A percentile compares a stretch with the other conserved stretches of the same genome.
These are phyloP conservation scores for Lycophotia porphyrea DNA, from an alignment of 2,888 invertebrate genomes.

Conservation along the genomic window DNA sequence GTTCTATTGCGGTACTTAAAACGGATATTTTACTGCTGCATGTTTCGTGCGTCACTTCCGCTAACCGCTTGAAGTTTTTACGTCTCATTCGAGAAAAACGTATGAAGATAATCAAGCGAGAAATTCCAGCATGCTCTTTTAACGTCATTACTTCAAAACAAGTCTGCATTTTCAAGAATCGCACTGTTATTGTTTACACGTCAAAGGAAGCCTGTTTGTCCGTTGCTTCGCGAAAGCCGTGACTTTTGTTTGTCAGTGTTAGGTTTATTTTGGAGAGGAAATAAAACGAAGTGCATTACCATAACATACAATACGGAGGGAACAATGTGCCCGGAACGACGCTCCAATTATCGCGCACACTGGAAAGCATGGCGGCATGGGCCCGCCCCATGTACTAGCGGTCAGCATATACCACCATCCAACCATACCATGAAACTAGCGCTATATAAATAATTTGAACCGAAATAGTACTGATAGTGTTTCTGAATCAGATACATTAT, in stretches of 20 bases:
- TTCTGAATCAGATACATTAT: background rate
- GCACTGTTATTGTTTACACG: constrained; percentile 57
- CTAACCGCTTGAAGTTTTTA: constrained; percentile 37
- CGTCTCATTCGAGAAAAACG: constrained; percentile 42
- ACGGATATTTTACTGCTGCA: constrained; percentile 58
- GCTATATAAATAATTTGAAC: constrained; percentile 53
- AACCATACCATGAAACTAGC: constrained; percentile 40
- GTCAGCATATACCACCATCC: constrained; percentile 41
- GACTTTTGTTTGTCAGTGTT: constrained; percentile 53
- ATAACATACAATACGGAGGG: constrained; percentile 70
- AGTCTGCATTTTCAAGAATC: constrained; percentile 53
- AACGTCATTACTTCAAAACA: constrained; percentile 38
- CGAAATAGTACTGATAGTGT: constrained; percentile 37
- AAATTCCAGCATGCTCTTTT: constrained; percentile 42
- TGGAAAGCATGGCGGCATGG: constrained; percentile 21
- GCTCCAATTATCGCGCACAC: constrained; percentile 74
- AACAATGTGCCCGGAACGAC: constrained; percentile 79
- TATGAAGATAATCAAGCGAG: constrained; percentile 54
- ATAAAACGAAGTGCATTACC: constrained; percentile 72
- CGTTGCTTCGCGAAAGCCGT: constrained; percentile 49
- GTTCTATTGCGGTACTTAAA: constrained; percentile 56
- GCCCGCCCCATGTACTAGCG: constrained; percentile 43
- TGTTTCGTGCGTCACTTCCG: constrained; percentile 49
- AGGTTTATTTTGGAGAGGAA: constrained; percentile 71
- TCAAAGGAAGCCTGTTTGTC: constrained; percentile 46